Conservation (phyloP, 1,140 invertebrate species). For the Leptinotarsa undecemlineata region DNA sequence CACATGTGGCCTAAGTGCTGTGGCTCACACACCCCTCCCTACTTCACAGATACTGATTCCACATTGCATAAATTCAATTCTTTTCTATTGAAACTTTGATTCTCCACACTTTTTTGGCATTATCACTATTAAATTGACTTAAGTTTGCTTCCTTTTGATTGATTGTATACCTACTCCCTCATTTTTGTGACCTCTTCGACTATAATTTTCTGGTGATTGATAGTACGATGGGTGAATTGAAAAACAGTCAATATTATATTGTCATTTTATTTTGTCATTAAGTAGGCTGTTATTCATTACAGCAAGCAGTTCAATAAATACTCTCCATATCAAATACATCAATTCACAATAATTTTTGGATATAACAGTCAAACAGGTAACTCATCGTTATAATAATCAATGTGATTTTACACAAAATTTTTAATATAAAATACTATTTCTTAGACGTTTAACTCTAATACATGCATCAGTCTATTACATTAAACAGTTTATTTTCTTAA, state of each 20-base stretch:
- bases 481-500: constrained; percentile 6
- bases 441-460: neutral
- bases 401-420: constrained; percentile 26
- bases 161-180: no score
- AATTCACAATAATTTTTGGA: constrained; percentile 1
- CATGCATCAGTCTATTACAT: constrained; percentile 12
- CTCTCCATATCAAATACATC: constrained; percentile 4
- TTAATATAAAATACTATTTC: constrained; percentile 33
- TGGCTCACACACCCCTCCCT: no score
- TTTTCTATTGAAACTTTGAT: no score
- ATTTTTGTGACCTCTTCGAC: no score
- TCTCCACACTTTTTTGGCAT: no score
- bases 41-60: no score
- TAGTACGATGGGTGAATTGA: no score
- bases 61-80: no score
- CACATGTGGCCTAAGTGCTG: no score
- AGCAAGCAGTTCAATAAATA: constrained; percentile 18
- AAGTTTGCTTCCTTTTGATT: no score
- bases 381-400: constrained; percentile 19
- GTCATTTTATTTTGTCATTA: constrained; percentile 19
- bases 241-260: neutral
- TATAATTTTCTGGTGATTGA: no score
- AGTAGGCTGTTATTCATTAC: constrained; percentile 13
- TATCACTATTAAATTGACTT: no score
- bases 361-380: constrained; percentile 22